Evolutionary conservation across 1,140 invertebrate genomes (phyloP).

Genomic region (Ceratitis capitata): DNA sequence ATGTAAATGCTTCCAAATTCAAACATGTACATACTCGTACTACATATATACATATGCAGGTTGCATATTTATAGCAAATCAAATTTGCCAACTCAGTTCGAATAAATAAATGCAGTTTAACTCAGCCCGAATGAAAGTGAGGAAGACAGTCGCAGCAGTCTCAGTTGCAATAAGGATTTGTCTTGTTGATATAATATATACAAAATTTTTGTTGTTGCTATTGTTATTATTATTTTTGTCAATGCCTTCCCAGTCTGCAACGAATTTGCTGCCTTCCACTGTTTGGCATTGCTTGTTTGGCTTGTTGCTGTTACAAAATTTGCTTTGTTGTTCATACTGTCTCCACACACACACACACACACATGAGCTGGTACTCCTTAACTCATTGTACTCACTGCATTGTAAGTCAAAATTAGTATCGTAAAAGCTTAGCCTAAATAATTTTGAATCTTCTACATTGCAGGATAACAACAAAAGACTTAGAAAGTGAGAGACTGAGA

Average conservation of each 20-base stretch:
- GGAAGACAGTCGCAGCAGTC: no score
- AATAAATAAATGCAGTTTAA: slow-evolving; percentile 33
- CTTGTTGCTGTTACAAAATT: neutral
- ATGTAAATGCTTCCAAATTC: neutral
- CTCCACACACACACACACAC: no score
- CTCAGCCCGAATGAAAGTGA: slow-evolving; percentile 4
- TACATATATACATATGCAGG: neutral
- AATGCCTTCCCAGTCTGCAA: neutral
- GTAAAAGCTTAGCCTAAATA: neutral
- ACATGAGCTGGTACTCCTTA: neutral
- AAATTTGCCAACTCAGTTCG: slow-evolving; percentile 33
- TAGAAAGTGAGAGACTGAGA: neutral
- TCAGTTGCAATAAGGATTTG: no score
- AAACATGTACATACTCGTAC: neutral
- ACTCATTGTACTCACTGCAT: neutral
- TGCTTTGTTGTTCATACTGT: neutral
- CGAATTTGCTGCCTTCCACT: neutral
- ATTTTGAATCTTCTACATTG: no score
- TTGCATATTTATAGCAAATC: slow-evolving; percentile 27
- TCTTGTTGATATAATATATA: neutral
- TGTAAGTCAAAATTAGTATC: slow-evolving; percentile 13
- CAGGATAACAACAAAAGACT: no score
- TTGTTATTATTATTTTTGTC: neutral
- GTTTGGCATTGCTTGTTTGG: neutral
- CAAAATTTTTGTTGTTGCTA: neutral